Evolutionary conservation across 2,888 invertebrate genomes (phyloP), one percentile per base, ranked within the genome.

Genomic region (Tetheella fluctuosa): DNA sequence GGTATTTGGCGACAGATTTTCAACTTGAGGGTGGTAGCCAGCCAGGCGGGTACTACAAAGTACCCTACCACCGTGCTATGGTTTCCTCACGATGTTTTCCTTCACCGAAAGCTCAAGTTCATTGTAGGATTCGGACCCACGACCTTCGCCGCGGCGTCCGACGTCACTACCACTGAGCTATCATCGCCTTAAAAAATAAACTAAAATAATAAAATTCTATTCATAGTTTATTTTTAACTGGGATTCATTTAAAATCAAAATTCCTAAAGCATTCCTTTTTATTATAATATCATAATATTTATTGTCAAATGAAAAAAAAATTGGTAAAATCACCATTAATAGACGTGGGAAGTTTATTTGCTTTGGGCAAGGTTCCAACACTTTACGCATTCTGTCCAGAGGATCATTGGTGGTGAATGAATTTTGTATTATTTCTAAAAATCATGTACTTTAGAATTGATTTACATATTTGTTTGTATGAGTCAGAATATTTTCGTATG

Each of bases 381-480:
- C 5, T 37, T 34, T 37, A 23, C 1, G 12, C 3, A 55, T 34
- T 30, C 55, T 7, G n/a, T 6, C 34, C 55, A 34, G 17, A 34
- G 6, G 13, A 13, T 10, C 28, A 12, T 30, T 13, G 55, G 23
- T 37, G 20, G 34, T 34, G 54, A 30, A 54, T 54, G 30, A 55
- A 34, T 55, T 55, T 20, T 34, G 34, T 34, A 34, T 34, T 55
- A 34, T 55, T 55, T 34, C 55, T 55, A 23, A 23, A 55, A 37
- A 55, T 55, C 34, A 17, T 12, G 17, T 20, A 48, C 10, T n/a
- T 8, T 39, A n/a, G 39, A 39, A 20, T 48, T 48, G 17, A 48
- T 48, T 48, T 20, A 8, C 42, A 10, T 17, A 17, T 7, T 42
- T 12, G 13, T 15, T n/a, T n/a, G n/a, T 6, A 42, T 42, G 42